Evolutionary conservation across 2,113 vertebrate genomes (phyloP).

Genomic region (Syngnathus floridae): DNA sequence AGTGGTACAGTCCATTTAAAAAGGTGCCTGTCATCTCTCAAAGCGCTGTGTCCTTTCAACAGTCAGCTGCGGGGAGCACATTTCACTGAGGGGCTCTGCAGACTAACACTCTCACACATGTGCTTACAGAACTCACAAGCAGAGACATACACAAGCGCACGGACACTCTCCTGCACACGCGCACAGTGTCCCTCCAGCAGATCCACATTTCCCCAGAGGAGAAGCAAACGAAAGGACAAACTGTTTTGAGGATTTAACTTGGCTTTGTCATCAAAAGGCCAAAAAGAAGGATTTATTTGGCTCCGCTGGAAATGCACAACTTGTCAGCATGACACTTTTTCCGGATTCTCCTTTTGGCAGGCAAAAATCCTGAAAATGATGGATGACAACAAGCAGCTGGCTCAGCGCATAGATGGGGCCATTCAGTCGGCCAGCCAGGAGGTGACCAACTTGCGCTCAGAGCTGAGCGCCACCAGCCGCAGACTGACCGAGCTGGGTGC

Average conservation of each 20-base stretch:
- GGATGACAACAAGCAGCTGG: conserved; percentile 91
- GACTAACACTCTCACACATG: conserved; percentile 25
- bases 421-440: conserved; percentile 89
- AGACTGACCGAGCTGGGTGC: conserved; percentile 81
- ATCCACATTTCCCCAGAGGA: conserved; percentile 30
- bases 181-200: conserved; percentile 30
- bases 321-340: conserved; percentile 78
- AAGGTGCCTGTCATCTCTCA: conserved; percentile 71
- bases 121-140: conserved; percentile 41
- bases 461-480: conserved; percentile 85
- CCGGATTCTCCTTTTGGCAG: conserved; percentile 74
- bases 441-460: conserved; percentile 85
- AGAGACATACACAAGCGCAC: conserved; percentile 21
- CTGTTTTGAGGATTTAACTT: conserved; percentile 59
- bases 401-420: conserved; percentile 85
- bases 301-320: conserved; percentile 51
- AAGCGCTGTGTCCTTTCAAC: conserved; percentile 73
- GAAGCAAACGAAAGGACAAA: conserved; percentile 58
- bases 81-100: conserved; percentile 53
- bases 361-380: conserved; percentile 90
- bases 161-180: conserved; percentile 31
- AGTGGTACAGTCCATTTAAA: conserved; percentile 82
- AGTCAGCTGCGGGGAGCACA: conserved; percentile 67
- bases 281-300: conserved; percentile 40
- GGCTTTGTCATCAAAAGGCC: conserved; percentile 23